These are phyloP conservation scores for Phytoseiulus persimilis DNA, from an alignment of 2,888 invertebrate species.

Conservation along the genomic window DNA sequence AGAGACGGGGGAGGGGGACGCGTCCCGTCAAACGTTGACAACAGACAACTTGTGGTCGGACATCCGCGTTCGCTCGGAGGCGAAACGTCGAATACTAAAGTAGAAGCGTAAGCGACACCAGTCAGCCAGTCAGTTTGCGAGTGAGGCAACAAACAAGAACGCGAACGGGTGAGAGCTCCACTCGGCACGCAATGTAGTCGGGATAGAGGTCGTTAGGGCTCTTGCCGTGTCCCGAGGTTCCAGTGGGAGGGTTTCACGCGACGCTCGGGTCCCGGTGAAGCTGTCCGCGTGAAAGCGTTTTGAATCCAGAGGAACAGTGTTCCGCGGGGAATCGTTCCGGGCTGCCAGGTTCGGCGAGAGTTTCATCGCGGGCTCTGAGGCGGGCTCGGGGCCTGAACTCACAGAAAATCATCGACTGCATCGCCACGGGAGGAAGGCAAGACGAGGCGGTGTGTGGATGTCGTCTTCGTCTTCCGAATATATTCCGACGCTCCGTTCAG, in stretches of 20 bases:
- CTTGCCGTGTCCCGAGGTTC: not conserved
- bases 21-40: not conserved
- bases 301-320: too few species aligned
- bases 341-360: not conserved
- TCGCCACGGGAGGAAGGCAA: not conserved
- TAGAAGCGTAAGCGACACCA: not conserved
- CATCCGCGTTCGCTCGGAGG: not conserved
- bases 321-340: not conserved
- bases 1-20: too few species aligned
- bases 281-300: not conserved
- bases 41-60: not conserved
- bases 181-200: not conserved
- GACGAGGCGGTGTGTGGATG: not conserved
- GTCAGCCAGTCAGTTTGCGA: not conserved
- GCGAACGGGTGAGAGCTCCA: not conserved
- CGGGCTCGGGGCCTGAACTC: not conserved
- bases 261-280: not conserved
- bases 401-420: not conserved
- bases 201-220: not conserved
- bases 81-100: not conserved
- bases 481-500: not conserved
- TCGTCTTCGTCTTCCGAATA: not conserved
- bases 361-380: not conserved
- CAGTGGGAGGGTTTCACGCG: not conserved
- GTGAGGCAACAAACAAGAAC: not conserved